phyloP scores from a whole-genome alignment of 2,888 invertebrate genomes.

The Autographa gamma region DNA sequence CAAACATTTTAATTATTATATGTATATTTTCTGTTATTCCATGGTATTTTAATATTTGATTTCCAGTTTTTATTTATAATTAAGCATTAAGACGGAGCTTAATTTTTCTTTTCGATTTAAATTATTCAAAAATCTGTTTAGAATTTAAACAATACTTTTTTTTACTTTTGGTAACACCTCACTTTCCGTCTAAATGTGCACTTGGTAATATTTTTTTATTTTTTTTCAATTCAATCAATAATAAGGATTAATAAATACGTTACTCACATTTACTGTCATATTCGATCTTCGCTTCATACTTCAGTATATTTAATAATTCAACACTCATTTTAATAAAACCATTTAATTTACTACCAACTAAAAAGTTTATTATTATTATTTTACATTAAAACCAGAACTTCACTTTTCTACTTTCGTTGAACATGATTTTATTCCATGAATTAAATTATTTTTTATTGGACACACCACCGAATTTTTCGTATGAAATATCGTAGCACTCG shows the following conservation, averaged over 20 bases:
- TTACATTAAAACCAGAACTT: slow-evolving; percentile 38
- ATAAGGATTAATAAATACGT: slow-evolving; percentile 32
- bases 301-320: slow-evolving; percentile 73
- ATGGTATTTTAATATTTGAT: too few relatives aligned
- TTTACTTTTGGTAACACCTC: too few relatives aligned
- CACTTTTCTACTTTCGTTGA: slow-evolving; percentile 35
- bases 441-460: slow-evolving; percentile 17
- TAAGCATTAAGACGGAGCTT: too few relatives aligned
- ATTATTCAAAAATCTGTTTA: too few relatives aligned
- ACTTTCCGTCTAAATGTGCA: too few relatives aligned
- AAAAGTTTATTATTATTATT: slow-evolving; percentile 48
- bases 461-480: slow-evolving; percentile 61
- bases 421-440: slow-evolving; percentile 20
- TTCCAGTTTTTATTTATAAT: too few relatives aligned
- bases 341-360: slow-evolving; percentile 52
- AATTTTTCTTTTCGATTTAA: too few relatives aligned
- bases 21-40: too few relatives aligned
- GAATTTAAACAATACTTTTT: too few relatives aligned
- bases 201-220: too few relatives aligned
- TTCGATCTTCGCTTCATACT: slow-evolving; percentile 72
- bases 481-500: slow-evolving; percentile 64
- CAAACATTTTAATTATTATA: too few relatives aligned
- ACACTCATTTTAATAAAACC: slow-evolving; percentile 79
- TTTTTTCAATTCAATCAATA: neutral
- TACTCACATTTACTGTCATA: slow-evolving; percentile 72